Conservation (phyloP, 2,797 vertebrate species). For the Acipenser transmontanus region DNA sequence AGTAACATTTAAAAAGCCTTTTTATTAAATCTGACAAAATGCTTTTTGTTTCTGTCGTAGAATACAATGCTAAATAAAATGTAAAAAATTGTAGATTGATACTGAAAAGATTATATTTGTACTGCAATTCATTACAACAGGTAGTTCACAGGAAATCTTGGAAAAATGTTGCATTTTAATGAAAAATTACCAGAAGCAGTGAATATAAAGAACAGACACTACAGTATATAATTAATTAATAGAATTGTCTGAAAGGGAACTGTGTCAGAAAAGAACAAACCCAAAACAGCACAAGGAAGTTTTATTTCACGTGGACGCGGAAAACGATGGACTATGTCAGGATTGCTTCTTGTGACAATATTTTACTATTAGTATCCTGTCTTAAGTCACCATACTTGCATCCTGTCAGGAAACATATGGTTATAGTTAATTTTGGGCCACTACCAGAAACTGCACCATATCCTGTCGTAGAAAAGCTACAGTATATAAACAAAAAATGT, state of each 20-base stretch:
- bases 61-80: too few species aligned
- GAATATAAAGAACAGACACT: conserved; percentile 18
- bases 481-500: not conserved
- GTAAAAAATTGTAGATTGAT: too few species aligned
- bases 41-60: too few species aligned
- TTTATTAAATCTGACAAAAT: too few species aligned
- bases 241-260: not conserved
- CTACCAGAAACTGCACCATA: too few species aligned
- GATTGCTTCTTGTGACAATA: conserved; percentile 14
- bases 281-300: conserved; percentile 39
- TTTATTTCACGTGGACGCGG: conserved; percentile 22
- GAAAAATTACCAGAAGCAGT: conserved; percentile 19
- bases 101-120: too few species aligned
- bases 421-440: not conserved
- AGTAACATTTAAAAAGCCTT: too few species aligned
- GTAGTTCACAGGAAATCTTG: too few species aligned
- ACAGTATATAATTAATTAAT: conserved; percentile 50
- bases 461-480: not conserved
- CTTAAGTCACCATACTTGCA: not conserved
- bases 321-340: not conserved
- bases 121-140: too few species aligned
- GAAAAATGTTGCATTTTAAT: not conserved
- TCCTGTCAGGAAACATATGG: conserved; percentile 17
- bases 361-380: not conserved
- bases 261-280: conserved; percentile 1